Conservation (phyloP, 2,113 vertebrate genomes). For the Microcebus murinus region DNA sequence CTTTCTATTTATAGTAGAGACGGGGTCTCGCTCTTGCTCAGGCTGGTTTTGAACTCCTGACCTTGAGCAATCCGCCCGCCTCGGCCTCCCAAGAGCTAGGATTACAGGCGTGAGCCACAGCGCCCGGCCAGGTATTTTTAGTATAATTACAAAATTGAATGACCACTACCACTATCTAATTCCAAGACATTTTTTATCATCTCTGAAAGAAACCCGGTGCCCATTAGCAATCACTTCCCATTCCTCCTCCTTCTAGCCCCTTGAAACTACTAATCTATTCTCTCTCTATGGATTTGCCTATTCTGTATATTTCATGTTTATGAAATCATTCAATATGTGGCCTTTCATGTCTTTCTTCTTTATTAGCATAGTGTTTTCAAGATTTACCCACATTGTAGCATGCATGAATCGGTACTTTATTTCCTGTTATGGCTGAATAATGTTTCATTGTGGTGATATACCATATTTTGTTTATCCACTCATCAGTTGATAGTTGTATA, state of each 20-base stretch:
- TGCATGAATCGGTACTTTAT: neutral
- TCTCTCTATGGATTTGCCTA: neutral
- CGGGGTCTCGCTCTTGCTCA: no score
- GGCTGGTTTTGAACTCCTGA: no score
- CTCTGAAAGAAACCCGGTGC: neutral
- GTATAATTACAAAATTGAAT: neutral
- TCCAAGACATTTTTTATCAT: neutral
- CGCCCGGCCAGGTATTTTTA: neutral
- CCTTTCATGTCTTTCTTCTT: neutral
- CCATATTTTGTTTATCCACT: neutral
- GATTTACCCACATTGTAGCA: neutral
- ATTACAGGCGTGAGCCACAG: no score
- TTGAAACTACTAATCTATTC: neutral
- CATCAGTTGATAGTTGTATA: neutral
- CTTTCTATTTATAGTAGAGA: no score
- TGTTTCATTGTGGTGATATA: neutral
- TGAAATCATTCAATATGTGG: neutral
- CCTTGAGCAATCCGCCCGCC: no score
- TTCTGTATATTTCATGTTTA: neutral
- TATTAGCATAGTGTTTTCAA: neutral
- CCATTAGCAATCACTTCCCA: neutral
- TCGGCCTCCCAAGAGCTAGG: no score
- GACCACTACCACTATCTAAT: neutral
- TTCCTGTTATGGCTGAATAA: neutral
- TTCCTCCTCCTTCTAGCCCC: rapidly evolving